Base-by-base conservation (phyloP, 2,888 invertebrate genomes). In the Philereme transversata region DNA sequence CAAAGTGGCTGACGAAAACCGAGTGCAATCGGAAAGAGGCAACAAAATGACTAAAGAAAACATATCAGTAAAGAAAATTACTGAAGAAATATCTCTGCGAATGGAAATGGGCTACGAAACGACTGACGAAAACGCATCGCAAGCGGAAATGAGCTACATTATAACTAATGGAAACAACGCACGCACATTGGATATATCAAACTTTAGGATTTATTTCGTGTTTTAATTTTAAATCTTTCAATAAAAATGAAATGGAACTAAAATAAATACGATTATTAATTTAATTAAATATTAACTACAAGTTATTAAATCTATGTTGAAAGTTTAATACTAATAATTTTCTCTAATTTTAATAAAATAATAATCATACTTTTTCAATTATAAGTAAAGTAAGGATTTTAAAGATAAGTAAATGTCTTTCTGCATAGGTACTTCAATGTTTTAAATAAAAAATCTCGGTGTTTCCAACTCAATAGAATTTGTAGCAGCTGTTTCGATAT, bases 351-450 rank as follows among this genome's bases (percentile, higher is more conserved):
- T 7, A 1, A 7, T 3, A 38, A 38, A 6, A 38, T 38, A 38
- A 38, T 38, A 38, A 6, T 41, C 41, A 41, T 41, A 41, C 0
- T n/a, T 41, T 5, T 47, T 33, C 7, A 47, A 22, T 22, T 10
- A 11, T 48, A 47, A 51, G 51, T 51, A 22, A 48, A 36, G 4
- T 22, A 51, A 51, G 46, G 34, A 7, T 44, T 65, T 53, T 49
- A 60, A 64, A 59, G 55, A 55, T 63, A 65, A 65, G 60, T 57
- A 66, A 64, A 66, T 52, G 60, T 58, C 64, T 70, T 67, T 72
- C 53, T 62, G 52, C 61, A 65, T 63, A 68, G 63, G 65, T 68
- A 65, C 63, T 51, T 63, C 65, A 58, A 47, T 60, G 44, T 57
- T 53, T 60, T 52, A 22, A 49, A 57, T 58, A 11, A 54, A 41